Evolutionary conservation across 1,140 invertebrate genomes (phyloP), one percentile per base, ranked within the genome.

Genomic region (Drosophila athabasca): DNA sequence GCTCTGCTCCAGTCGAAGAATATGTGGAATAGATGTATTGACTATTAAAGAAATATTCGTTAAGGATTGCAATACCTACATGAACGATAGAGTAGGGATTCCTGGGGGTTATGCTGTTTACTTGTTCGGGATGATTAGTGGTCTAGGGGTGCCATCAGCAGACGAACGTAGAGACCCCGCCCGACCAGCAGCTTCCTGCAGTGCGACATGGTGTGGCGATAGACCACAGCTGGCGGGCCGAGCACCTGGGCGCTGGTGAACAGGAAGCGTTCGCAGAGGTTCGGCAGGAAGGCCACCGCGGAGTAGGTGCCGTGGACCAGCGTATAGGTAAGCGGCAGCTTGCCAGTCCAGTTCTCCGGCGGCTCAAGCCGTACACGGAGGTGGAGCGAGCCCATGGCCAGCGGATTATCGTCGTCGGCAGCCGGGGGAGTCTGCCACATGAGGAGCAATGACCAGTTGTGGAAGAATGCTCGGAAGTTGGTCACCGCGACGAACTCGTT

Each of bases 111-210:
- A 19, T 19, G 24, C 5, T 24, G 24, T 24, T 24, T 24, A 5
- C 24, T 24, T 26, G 24, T 26, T 26, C 4, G 24, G 24, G 24
- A 26, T 24, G 22, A 24, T 24, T 24, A 24, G 22, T 4, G 22
- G 22, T 0, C 1, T 19, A 26, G 4, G 4, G 3, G 24, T 26
- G 24, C 17, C 17, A 26, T 71, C 0, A 78, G 31, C 0, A 78
- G 53, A 9, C 76, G 76, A 0, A 29, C 67, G 13, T 41, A 78
- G 6, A 78, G 41, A 8, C 76, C 76, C 3, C 67, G 55, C 1
- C 52, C 31, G 2, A 26, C 43, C 2, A 78, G 8, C 3, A 78
- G 53, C 22, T 3, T 39, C 1, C 2, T 7, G 22, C 68, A 29
- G 26, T 62, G 53, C 0, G 13, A 5, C 41, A 13, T 26, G 1